Conservation (phyloP, 2,888 invertebrate species). For the Oligia strigilis region DNA sequence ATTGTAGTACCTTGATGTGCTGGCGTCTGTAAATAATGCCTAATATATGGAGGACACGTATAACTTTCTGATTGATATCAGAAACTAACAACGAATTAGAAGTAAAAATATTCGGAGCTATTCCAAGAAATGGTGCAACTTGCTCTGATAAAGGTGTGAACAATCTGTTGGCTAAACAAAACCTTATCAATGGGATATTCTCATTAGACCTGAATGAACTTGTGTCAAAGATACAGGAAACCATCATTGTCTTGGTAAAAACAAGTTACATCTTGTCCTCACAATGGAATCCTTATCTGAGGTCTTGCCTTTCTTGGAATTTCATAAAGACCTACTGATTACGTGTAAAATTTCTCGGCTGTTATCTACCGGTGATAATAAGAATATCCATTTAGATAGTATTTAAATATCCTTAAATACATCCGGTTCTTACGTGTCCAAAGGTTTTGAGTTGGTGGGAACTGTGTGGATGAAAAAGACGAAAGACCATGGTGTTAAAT, state of each 20-base stretch:
- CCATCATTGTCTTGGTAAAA: slow-evolving; percentile 54
- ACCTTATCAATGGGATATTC: slow-evolving; percentile 35
- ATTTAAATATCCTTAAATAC: slow-evolving; percentile 41
- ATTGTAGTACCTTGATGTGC: too few species aligned
- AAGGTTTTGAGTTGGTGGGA: slow-evolving; percentile 26
- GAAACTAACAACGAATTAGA: slow-evolving; percentile 25
- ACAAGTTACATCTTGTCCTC: slow-evolving; percentile 56
- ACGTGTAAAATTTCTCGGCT: slow-evolving; percentile 74
- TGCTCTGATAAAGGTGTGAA: slow-evolving; percentile 19
- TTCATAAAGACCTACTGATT: slow-evolving; percentile 60
- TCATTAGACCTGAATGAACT: slow-evolving; percentile 43
- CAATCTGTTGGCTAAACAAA: slow-evolving; percentile 19
- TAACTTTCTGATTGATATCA: not conserved
- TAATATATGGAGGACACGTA: not conserved
- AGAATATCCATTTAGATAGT: slow-evolving; percentile 40
- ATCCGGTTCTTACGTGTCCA: slow-evolving; percentile 31
- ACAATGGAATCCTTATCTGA: slow-evolving; percentile 62
- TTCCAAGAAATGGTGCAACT: slow-evolving; percentile 6
- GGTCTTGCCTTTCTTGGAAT: slow-evolving; percentile 60
- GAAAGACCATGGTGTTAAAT: not conserved
- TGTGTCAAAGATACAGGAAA: slow-evolving; percentile 39
- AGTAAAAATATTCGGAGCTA: slow-evolving; percentile 13
- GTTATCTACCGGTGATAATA: slow-evolving; percentile 66
- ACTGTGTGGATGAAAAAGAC: not conserved
- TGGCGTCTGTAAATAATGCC: not conserved